Evolutionary conservation across 1,140 invertebrate genomes (phyloP).

Genomic region (Orchestia grillus): DNA sequence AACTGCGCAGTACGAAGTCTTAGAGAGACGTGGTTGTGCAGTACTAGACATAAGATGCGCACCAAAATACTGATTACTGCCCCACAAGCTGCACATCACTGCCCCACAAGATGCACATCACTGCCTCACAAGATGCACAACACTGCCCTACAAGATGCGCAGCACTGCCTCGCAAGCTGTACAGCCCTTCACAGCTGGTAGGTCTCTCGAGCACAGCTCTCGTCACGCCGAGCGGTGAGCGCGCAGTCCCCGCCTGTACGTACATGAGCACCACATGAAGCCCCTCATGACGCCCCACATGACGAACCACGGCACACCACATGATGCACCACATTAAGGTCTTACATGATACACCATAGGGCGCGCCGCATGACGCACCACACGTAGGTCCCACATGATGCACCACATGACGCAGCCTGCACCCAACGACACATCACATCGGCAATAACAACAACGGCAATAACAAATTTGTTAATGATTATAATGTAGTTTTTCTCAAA

Average conservation of each 20-base stretch:
- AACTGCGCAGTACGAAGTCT: background rate
- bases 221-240: too few relatives aligned
- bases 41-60: too few relatives aligned
- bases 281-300: too few relatives aligned
- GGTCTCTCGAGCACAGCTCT: too few relatives aligned
- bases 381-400: background rate
- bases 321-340: background rate
- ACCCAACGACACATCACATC: background rate
- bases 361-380: background rate
- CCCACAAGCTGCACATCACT: background rate
- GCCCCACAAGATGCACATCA: background rate
- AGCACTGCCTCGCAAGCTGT: background rate
- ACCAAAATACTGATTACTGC: too few relatives aligned
- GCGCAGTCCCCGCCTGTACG: too few relatives aligned
- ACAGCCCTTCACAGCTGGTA: background rate
- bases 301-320: too few relatives aligned
- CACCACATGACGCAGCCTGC: background rate
- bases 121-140: background rate
- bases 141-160: background rate
- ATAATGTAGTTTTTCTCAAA: constrained; percentile 12
- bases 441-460: constrained; percentile 40
- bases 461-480: constrained; percentile 31
- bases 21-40: too few relatives aligned
- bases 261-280: too few relatives aligned
- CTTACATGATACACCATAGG: background rate